Evolutionary conservation across 2,797 vertebrate species (phyloP).

Genomic region (Psittacula derbiana): DNA sequence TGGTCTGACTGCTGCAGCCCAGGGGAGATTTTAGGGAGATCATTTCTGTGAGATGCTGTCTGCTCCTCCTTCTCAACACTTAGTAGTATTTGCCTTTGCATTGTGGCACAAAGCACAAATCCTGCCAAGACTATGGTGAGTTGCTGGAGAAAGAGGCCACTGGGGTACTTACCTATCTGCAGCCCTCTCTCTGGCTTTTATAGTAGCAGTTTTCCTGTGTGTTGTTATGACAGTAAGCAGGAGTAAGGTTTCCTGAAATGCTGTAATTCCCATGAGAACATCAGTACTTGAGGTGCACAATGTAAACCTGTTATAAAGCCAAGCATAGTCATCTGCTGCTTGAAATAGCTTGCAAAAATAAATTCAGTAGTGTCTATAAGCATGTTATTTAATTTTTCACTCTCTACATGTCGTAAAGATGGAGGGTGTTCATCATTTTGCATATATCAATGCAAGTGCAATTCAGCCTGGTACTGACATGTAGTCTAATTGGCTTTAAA

Average conservation of each 20-base stretch:
- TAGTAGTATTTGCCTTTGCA: neutral
- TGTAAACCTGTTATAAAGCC: neutral
- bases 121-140: neutral
- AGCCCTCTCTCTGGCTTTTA: neutral
- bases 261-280: neutral
- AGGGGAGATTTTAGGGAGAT: neutral
- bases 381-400: neutral
- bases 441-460: constrained; percentile 25
- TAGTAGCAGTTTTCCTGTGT: neutral
- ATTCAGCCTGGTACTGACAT: constrained; percentile 4
- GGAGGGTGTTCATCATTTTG: neutral
- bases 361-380: neutral
- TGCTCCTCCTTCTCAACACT: neutral
- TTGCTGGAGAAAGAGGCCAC: neutral
- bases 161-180: neutral
- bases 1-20: neutral
- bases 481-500: constrained; percentile 35
- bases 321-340: neutral
- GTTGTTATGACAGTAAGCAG: neutral
- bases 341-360: neutral
- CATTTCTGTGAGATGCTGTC: neutral
- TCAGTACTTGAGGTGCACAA: neutral
- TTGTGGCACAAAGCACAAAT: neutral
- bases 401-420: neutral
- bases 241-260: neutral